A percentile compares a stretch with the other conserved stretches of the same genome.
Conservation (phyloP, 2,113 vertebrate species). For the Indri indri region DNA sequence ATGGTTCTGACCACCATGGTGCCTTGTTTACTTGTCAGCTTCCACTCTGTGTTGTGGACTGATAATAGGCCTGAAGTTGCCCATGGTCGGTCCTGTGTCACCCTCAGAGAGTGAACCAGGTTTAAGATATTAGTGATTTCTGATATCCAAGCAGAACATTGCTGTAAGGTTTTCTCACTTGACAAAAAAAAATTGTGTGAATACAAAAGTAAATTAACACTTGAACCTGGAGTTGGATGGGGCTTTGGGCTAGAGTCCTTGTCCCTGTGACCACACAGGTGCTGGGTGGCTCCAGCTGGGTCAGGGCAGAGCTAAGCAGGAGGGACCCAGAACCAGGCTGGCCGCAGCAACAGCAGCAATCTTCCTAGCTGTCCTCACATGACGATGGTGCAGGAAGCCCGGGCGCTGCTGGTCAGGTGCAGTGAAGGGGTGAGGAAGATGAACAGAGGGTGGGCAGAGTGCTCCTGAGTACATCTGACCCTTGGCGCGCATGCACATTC, state of each 20-base stretch:
- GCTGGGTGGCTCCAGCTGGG: neutral
- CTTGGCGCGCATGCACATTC: accelerated
- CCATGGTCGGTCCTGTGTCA: accelerated
- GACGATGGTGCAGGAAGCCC: neutral
- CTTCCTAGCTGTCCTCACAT: neutral
- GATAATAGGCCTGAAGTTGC: neutral
- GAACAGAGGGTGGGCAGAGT: neutral
- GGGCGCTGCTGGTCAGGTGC: neutral
- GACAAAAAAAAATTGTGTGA: neutral
- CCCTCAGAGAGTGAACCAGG: too few species aligned
- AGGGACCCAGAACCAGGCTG: neutral
- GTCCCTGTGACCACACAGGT: neutral
- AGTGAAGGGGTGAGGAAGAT: neutral
- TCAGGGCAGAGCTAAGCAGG: neutral
- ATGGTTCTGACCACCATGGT: accelerated
- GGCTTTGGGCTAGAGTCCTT: neutral
- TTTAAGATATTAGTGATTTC: neutral
- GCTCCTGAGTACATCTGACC: neutral
- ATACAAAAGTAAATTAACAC: neutral
- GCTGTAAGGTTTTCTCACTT: neutral
- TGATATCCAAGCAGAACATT: neutral
- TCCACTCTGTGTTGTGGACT: neutral
- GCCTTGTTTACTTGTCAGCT: accelerated
- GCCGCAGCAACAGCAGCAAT: neutral
- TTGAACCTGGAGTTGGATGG: neutral